Percentiles rank a stretch among this genome's conserved stretches.
These are phyloP conservation scores for Andrena hattorfiana DNA, from an alignment of 2,888 invertebrate species.

Conservation along the genomic window DNA sequence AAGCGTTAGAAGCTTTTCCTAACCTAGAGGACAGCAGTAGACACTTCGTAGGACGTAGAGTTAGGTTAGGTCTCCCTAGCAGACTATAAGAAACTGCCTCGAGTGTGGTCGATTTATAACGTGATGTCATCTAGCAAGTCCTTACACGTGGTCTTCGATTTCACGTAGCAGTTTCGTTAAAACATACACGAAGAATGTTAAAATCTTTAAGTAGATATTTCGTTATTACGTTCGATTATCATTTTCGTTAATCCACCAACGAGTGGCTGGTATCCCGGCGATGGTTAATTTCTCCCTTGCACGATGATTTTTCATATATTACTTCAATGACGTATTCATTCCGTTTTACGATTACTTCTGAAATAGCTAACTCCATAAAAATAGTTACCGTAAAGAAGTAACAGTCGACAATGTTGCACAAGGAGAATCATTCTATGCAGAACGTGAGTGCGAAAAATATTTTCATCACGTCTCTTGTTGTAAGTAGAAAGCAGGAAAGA, in stretches of 20 bases:
- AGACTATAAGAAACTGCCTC: slow-evolving; percentile 22
- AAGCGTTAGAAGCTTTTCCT: too few relatives aligned
- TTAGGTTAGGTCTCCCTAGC: slow-evolving; percentile 48
- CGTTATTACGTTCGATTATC: neutral
- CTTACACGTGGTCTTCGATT: slow-evolving; percentile 21
- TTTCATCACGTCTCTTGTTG: slow-evolving; percentile 78
- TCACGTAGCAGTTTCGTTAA: neutral
- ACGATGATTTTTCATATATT: slow-evolving; percentile 5
- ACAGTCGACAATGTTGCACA: slow-evolving; percentile 60
- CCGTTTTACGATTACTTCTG: neutral
- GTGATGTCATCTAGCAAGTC: slow-evolving; percentile 32
- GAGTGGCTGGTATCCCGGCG: neutral
- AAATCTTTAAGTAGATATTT: slow-evolving; percentile 17
- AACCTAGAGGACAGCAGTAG: too few relatives aligned
- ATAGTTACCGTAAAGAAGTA: neutral
- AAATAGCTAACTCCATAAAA: slow-evolving; percentile 22
- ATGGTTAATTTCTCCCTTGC: neutral
- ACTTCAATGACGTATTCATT: slow-evolving; percentile 34
- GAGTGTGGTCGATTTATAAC: slow-evolving; percentile 28
- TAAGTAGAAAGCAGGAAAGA: slow-evolving; percentile 69
- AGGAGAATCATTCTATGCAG: slow-evolving; percentile 39
- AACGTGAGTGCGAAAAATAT: slow-evolving; percentile 64
- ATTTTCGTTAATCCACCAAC: neutral
- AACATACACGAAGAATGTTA: neutral
- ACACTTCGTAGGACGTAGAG: neutral